Base-by-base conservation (phyloP, 1,140 invertebrate species). In the Zaprionus kolodkinae region DNA sequence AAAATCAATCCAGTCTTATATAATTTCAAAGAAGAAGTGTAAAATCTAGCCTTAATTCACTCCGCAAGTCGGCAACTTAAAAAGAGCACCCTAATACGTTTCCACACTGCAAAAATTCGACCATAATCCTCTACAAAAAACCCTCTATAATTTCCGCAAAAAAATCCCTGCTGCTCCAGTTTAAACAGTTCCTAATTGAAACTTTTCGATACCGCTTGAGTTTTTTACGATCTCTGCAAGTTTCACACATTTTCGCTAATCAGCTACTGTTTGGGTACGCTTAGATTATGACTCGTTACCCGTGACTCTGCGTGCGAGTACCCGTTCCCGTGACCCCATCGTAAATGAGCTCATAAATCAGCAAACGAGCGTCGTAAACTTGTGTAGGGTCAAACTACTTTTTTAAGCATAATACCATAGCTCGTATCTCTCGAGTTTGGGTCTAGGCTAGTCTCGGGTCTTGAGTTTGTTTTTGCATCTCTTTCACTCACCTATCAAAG, bases 401-500 rank as follows among this genome's bases (percentile, higher is more conserved):
- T 52, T 27, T 54, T 45, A 35, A 35, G 5, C 6, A 35, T 35
- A 35, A 35, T 35, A 35, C 6, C 7, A 35, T 55, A 27, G 33
- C 30, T 56, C 33, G 15, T 36, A 15, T 13, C n/a, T 30, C 27
- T 55, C 15, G n/a, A 57, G 15, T 57, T 57, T 57, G 5, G 10
- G 30, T 12, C 11, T 11, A 55, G 13, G 6, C 17, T 12, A 2
- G n/a, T 30, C 5, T n/a, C n/a, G n/a, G n/a, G n/a, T n/a, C n/a
- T n/a, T n/a, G n/a, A n/a, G 21, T 21, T 21, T 21, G 2, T 21
- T 21, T 21, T 21, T 21, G 21, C 1, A 21, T 21, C 21, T 21
- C 21, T 40, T 7, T 25, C 17, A 81, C 91, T 89, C 59, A 92
- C 91, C 91, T 95, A 97, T 98, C 97, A 93, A 98, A 97, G 93